Conservation (phyloP, 2,888 invertebrate genomes). For the Trichogramma dendrolimi region DNA sequence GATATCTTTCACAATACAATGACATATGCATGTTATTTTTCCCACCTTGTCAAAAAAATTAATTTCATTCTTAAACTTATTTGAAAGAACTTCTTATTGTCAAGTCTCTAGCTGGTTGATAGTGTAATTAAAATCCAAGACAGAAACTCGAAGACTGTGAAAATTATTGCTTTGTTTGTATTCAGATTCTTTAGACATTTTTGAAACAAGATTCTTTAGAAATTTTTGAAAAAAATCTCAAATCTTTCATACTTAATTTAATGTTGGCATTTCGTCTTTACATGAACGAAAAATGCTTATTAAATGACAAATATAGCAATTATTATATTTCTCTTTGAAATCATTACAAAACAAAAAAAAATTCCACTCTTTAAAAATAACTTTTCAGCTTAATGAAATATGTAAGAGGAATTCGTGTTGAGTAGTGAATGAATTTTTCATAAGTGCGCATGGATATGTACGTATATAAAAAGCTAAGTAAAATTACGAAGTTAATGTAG, state of each 20-base stretch:
- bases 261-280: too few species aligned
- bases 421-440: not conserved
- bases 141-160: too few species aligned
- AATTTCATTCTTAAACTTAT: not conserved
- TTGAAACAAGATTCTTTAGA: too few species aligned
- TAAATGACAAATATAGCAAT: not conserved
- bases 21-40: not conserved
- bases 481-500: not conserved
- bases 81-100: not conserved
- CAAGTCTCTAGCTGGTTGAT: too few species aligned
- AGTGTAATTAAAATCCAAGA: too few species aligned
- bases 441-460: not conserved
- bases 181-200: too few species aligned
- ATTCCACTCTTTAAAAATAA: not conserved
- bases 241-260: too few species aligned
- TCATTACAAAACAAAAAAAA: not conserved
- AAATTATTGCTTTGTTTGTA: too few species aligned
- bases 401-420: not conserved
- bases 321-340: not conserved
- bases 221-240: too few species aligned
- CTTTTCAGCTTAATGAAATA: too few species aligned
- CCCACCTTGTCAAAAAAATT: not conserved
- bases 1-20: not conserved
- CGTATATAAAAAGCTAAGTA: not conserved
- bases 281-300: not conserved